Evolutionary conservation across 2,797 vertebrate genomes (phyloP).

Genomic region (Enoplosus armatus): DNA sequence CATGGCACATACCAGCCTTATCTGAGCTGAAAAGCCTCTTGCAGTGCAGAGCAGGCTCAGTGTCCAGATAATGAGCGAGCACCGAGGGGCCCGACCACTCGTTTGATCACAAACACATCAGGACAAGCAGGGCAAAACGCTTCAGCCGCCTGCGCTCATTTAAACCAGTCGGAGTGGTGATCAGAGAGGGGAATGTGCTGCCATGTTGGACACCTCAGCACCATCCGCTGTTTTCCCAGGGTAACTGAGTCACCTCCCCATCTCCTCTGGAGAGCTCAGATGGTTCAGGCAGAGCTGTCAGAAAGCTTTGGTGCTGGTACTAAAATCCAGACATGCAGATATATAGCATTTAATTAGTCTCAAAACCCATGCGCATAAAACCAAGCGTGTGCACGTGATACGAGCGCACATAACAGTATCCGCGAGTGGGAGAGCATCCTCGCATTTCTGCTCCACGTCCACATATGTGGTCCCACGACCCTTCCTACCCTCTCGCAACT

Average conservation of each 20-base stretch:
- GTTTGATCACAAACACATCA: conserved; percentile 74
- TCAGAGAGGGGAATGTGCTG: conserved; percentile 60
- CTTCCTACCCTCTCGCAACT: too few species aligned
- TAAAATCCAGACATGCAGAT: conserved; percentile 58
- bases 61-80: conserved; percentile 70
- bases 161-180: conserved; percentile 66
- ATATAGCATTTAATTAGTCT: too few species aligned
- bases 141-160: conserved; percentile 54
- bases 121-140: conserved; percentile 47
- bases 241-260: conserved; percentile 52
- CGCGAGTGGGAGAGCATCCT: too few species aligned
- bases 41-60: conserved; percentile 47
- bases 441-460: too few species aligned
- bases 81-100: conserved; percentile 49
- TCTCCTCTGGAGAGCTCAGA: conserved; percentile 27
- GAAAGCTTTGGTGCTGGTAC: conserved; percentile 41
- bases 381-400: too few species aligned
- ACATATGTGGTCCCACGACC: too few species aligned
- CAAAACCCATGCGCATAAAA: too few species aligned
- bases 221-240: conserved; percentile 59
- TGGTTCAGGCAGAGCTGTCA: conserved; percentile 61
- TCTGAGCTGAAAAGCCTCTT: conserved; percentile 68
- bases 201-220: conserved; percentile 51
- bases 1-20: conserved; percentile 69
- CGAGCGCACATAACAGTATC: too few species aligned